Evolutionary conservation across 1,140 invertebrate genomes (phyloP).

Genomic region (Leptinotarsa defecta): DNA sequence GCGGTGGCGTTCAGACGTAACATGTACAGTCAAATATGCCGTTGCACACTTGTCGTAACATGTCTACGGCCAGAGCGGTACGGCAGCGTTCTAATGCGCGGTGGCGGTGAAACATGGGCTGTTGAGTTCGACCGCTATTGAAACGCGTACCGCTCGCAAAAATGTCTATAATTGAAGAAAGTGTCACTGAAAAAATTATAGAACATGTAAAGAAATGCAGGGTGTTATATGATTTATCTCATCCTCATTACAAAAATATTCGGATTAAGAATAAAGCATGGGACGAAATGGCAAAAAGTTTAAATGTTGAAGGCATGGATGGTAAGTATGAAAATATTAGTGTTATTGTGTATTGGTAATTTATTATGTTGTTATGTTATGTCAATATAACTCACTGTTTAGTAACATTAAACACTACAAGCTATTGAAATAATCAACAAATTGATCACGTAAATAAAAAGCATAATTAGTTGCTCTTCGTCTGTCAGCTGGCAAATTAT

Average conservation of each 20-base stretch:
- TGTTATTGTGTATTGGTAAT: background rate
- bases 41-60: background rate
- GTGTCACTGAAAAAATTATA: slow-evolving; percentile 27
- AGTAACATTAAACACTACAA: background rate
- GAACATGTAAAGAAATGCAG: slow-evolving; percentile 29
- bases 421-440: background rate
- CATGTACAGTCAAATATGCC: background rate
- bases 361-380: background rate
- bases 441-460: background rate
- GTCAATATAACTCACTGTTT: background rate
- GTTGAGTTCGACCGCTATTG: slow-evolving; percentile 15
- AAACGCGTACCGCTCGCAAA: background rate
- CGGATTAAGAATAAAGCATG: slow-evolving; percentile 10
- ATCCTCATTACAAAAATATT: slow-evolving; percentile 29
- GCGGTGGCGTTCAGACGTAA: background rate
- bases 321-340: background rate
- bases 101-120: background rate
- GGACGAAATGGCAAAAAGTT: background rate
- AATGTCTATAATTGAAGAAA: slow-evolving; percentile 4
- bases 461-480: background rate
- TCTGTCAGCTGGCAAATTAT: background rate
- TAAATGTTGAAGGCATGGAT: background rate
- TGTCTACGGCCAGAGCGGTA: slow-evolving; percentile 3
- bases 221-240: slow-evolving; percentile 28
- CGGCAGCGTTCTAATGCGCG: background rate